phyloP scores from a whole-genome alignment of 1,140 invertebrate species.

The Eriocheir sinensis region DNA sequence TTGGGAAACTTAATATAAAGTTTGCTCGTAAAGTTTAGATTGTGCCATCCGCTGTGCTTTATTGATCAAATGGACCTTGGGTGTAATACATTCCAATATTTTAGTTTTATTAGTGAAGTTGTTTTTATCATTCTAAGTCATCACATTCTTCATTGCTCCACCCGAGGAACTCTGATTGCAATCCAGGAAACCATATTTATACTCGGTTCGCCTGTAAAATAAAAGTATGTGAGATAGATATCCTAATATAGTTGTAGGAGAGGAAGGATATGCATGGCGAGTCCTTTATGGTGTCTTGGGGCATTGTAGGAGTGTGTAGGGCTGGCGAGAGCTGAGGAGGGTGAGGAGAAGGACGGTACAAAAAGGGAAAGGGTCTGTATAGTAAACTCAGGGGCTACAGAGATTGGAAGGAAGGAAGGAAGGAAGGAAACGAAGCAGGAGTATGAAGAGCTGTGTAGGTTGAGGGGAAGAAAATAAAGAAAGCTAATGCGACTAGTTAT shows the following conservation, averaged over 20 bases:
- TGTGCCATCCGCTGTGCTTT: slow-evolving; percentile 51
- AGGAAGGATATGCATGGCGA: background rate
- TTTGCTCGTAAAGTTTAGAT: slow-evolving; percentile 70
- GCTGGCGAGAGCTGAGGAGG: background rate
- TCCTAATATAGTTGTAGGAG: background rate
- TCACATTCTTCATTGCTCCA: background rate
- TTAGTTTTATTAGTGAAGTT: slow-evolving; percentile 18
- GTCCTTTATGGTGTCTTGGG: too few relatives aligned
- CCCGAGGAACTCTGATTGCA: background rate
- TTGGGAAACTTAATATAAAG: slow-evolving; percentile 68
- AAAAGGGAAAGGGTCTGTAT: background rate
- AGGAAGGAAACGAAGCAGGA: background rate
- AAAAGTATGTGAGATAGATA: background rate
- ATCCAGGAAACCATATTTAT: background rate
- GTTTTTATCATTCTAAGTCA: background rate
- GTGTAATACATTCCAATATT: slow-evolving; percentile 6
- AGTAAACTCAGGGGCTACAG: background rate
- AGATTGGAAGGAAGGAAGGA: background rate
- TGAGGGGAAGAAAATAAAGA: too few relatives aligned
- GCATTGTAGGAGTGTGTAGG: too few relatives aligned
- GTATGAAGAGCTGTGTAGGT: too few relatives aligned
- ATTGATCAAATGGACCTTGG: background rate
- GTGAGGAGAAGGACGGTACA: background rate
- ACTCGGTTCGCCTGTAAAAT: background rate
- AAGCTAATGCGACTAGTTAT: too few relatives aligned